Evolutionary conservation across 2,797 vertebrate genomes (phyloP), one percentile per base, ranked within the genome.

Genomic region (Fratercula arctica): DNA sequence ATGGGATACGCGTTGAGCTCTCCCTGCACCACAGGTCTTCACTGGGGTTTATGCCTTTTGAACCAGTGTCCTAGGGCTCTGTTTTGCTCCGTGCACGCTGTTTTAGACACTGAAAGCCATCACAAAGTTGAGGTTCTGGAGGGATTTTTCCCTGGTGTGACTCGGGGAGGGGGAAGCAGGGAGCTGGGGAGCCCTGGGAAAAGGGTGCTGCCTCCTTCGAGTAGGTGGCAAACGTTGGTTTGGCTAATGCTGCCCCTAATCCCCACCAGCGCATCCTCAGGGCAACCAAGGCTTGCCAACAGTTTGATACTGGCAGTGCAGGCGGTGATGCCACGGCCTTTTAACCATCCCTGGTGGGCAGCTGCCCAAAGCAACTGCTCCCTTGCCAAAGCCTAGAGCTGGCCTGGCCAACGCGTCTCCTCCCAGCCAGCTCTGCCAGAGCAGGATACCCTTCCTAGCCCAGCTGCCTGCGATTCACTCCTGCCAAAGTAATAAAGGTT

Each of bases 311-410:
- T 45, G 60, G 41, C 17, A 18, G n/a, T 0, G 10, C 48, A 87
- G 60, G 57, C 10, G 2, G 45, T 41, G 77, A 75, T 15, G 66
- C 60, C 68, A 53, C 0, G 10, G 87, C 53, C 75, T 96, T 91
- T 94, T 68, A 93, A 89, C 50, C 39, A 87, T 19, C 16, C 17
- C 72, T 87, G 68, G 68, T 39, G 91, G 51, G 73, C 60, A 83
- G 79, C 31, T 85, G 75, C 75, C 64, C 5, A 5, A 83, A 93
- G 66, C 28, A 56, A 68, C 23, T 10, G 26, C 18, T 75, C 54
- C 25, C 35, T 61, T 60, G 87, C 68, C 79, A 89, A 94, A 89
- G 28, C 70, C 63, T 70, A 57, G 53, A 83, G 75, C 6, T 9
- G 57, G 37, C 73, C 48, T 9, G 19, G 79, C 45, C 39, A 37